Conservation (phyloP, 2,797 vertebrate genomes). For the Mus caroli region DNA sequence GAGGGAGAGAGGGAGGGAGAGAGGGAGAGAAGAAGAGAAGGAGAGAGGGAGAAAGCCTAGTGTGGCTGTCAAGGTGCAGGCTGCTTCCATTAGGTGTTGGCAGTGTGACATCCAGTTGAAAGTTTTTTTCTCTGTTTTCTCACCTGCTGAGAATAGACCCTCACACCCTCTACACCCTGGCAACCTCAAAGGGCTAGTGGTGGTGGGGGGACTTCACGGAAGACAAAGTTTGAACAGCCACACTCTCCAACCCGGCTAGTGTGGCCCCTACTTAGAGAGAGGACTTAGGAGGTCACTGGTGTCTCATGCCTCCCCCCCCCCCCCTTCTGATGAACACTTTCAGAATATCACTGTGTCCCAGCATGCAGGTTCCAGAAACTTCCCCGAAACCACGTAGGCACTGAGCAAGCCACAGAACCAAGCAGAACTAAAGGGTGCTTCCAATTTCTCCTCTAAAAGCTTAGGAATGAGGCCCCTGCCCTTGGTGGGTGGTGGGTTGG, state of each 20-base stretch:
- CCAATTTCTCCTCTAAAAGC: background rate
- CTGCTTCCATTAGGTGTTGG: background rate
- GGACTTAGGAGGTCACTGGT: background rate
- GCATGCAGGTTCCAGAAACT: background rate
- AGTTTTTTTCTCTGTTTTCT: slow-evolving; percentile 6
- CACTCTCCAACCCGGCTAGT: background rate
- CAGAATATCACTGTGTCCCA: background rate
- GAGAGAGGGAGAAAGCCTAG: too few relatives aligned
- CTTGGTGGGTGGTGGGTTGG: background rate
- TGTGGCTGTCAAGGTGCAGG: background rate
- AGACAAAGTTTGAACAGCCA: background rate
- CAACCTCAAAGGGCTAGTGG: too few relatives aligned
- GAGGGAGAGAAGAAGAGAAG: too few relatives aligned
- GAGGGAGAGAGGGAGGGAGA: too few relatives aligned
- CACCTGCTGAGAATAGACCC: slow-evolving; percentile 49
- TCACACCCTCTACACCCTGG: background rate
- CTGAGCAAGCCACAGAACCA: background rate
- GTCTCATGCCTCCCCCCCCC: background rate
- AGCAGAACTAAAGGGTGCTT: background rate
- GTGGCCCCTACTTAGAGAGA: background rate
- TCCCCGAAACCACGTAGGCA: background rate
- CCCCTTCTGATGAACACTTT: background rate
- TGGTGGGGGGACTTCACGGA: background rate
- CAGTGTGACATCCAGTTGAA: background rate
- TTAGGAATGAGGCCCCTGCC: background rate